These are phyloP conservation scores for Pterostichus niger DNA, from an alignment of 2,888 invertebrate species.

Conservation along the genomic window DNA sequence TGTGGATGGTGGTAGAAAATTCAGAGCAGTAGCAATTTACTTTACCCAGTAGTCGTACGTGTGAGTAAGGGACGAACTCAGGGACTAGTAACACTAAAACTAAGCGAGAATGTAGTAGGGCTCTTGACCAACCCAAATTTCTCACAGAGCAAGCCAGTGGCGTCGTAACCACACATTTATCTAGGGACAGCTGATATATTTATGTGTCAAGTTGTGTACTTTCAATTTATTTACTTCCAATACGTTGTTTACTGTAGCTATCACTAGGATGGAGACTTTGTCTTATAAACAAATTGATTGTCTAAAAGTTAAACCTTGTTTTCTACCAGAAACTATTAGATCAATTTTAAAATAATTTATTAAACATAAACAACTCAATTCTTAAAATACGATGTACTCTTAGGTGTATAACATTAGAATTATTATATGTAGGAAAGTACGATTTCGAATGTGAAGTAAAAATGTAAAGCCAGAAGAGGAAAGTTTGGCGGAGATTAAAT, in stretches of 20 bases:
- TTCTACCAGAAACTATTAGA: too few species aligned
- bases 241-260: conserved; percentile 17
- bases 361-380: too few species aligned
- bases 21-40: conserved; percentile 12
- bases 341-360: too few species aligned
- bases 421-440: too few species aligned
- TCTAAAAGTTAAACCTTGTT: background rate
- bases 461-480: too few species aligned
- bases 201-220: conserved; percentile 22
- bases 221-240: conserved; percentile 41
- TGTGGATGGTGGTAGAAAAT: background rate
- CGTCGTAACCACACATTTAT: conserved; percentile 51
- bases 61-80: background rate
- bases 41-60: conserved; percentile 9
- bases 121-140: conserved; percentile 51
- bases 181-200: conserved; percentile 38
- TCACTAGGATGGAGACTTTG: background rate
- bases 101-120: conserved; percentile 30
- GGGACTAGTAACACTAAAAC: conserved; percentile 30
- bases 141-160: conserved; percentile 24
- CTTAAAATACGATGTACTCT: too few species aligned
- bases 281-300: conserved; percentile 24
- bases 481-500: too few species aligned
- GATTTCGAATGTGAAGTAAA: too few species aligned
- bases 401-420: too few species aligned